These are phyloP conservation scores for Apoderus coryli DNA, from an alignment of 2,888 invertebrate genomes.

Conservation along the genomic window DNA sequence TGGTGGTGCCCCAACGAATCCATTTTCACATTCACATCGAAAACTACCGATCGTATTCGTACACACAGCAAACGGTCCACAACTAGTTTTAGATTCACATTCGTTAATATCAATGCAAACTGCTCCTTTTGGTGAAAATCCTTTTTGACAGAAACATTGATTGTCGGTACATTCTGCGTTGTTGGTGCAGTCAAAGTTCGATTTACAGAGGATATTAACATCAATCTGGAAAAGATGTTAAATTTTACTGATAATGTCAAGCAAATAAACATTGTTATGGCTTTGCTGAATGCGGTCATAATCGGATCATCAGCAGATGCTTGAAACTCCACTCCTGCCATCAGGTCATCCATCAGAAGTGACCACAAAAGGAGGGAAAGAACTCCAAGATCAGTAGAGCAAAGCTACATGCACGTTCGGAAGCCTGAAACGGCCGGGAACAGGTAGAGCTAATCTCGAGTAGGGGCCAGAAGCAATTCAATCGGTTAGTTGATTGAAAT, in stretches of 20 bases:
- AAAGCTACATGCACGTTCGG: too few relatives aligned
- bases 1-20: conserved; percentile 73
- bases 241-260: background rate
- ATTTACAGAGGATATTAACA: conserved; percentile 70
- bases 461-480: too few relatives aligned
- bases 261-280: background rate
- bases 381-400: too few relatives aligned
- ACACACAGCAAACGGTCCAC: conserved; percentile 66
- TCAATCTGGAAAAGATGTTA: conserved; percentile 44
- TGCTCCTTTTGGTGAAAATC: conserved; percentile 67
- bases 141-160: conserved; percentile 80
- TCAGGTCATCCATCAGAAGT: too few relatives aligned
- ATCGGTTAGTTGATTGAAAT: too few relatives aligned
- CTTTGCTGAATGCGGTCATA: background rate
- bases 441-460: too few relatives aligned
- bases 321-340: too few relatives aligned
- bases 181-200: conserved; percentile 83
- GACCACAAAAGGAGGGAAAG: too few relatives aligned
- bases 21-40: conserved; percentile 68
- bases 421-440: too few relatives aligned
- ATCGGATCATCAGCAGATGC: background rate
- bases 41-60: conserved; percentile 67
- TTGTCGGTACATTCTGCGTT: conserved; percentile 81
- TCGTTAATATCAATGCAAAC: conserved; percentile 73
- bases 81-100: conserved; percentile 42